Conservation (phyloP, 2,888 invertebrate species). For the Leptinotarsa rubiginosa region DNA sequence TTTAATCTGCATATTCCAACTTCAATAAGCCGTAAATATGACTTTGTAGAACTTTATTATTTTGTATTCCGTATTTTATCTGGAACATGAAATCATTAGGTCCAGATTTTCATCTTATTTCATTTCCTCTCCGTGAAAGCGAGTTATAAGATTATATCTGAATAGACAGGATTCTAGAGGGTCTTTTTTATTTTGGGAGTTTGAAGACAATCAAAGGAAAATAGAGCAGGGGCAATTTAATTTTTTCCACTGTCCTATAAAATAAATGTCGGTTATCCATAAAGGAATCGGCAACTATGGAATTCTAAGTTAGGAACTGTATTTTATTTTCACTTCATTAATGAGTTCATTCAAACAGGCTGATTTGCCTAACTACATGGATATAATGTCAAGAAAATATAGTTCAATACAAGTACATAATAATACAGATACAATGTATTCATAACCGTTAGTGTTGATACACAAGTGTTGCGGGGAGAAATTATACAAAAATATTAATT, state of each 20-base stretch:
- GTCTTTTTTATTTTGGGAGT: neutral
- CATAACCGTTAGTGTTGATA: no score
- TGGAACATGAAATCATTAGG: slow-evolving; percentile 34
- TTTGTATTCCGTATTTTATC: slow-evolving; percentile 42
- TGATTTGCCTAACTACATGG: no score
- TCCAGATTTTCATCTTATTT: slow-evolving; percentile 36
- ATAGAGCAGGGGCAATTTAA: neutral
- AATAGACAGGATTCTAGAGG: slow-evolving; percentile 3
- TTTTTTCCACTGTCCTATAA: neutral
- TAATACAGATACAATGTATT: no score
- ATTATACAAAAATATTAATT: no score
- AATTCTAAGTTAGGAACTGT: no score
- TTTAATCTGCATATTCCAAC: slow-evolving; percentile 46
- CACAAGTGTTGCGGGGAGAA: no score
- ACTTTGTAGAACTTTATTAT: slow-evolving; percentile 42
- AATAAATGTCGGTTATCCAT: no score
- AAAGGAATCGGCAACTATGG: no score
- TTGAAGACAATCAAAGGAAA: neutral
- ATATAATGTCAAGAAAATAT: no score
- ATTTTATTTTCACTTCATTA: no score
- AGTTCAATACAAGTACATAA: no score
- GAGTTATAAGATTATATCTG: slow-evolving; percentile 28
- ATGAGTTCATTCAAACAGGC: no score
- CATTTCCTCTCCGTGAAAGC: slow-evolving; percentile 27
- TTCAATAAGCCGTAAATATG: slow-evolving; percentile 48